A percentile compares a stretch with the other conserved stretches of the same genome.
Evolutionary conservation across 2,113 vertebrate genomes (phyloP).

Genomic region (Martes martes): DNA sequence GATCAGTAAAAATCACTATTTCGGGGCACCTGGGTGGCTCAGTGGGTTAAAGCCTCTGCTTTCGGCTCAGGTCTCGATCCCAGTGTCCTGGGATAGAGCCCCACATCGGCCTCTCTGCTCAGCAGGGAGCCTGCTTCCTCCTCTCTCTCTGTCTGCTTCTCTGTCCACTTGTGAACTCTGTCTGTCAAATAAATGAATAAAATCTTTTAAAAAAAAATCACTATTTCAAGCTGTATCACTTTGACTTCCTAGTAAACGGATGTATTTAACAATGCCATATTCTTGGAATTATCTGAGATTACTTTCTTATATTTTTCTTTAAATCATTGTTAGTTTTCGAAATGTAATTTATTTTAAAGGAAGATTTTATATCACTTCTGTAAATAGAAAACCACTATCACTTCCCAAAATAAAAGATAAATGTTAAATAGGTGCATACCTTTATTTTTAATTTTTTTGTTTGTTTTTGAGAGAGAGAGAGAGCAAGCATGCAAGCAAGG

Average conservation of each 20-base stretch:
- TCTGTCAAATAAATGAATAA: too few species aligned
- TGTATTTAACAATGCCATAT: not conserved
- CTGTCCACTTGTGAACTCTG: too few species aligned
- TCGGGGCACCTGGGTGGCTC: not conserved
- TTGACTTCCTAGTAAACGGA: not conserved
- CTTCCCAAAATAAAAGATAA: not conserved
- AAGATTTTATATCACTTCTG: conserved; percentile 28
- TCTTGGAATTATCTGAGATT: not conserved
- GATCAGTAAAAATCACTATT: not conserved
- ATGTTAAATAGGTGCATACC: not conserved
- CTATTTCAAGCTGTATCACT: conserved; percentile 13
- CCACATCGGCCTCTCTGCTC: too few species aligned
- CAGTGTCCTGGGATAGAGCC: too few species aligned
- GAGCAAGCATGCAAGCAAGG: not conserved
- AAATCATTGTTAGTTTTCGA: conserved; percentile 14
- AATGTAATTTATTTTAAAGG: conserved; percentile 23
- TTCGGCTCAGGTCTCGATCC: too few species aligned
- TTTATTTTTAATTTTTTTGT: not conserved
- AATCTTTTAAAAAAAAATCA: not conserved
- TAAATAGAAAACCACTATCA: not conserved
- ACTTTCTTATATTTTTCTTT: not conserved
- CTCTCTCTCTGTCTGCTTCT: too few species aligned
- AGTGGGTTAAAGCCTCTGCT: too few species aligned
- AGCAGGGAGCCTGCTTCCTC: too few species aligned
- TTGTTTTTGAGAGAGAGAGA: too few species aligned